Evolutionary conservation across 2,888 invertebrate species (phyloP), one percentile per base, ranked within the genome.

Genomic region (Torymus auratus): DNA sequence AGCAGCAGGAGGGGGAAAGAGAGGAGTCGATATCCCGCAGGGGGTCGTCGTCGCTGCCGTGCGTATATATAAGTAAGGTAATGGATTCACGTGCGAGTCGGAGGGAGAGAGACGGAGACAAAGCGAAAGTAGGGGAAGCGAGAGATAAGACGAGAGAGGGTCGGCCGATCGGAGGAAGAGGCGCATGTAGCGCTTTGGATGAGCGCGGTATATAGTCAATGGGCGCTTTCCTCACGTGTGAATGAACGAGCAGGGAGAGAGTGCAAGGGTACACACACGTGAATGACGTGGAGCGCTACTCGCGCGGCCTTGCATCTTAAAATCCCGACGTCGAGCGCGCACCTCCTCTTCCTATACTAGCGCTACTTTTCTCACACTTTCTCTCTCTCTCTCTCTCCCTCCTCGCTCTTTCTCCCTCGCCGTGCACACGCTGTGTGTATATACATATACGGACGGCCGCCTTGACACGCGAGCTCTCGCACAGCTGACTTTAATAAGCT

Each of bases 271-370:
- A 23, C 23, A 58, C 12, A 58, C 17, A 52, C 23, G 20, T 28
- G 56, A 73, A 62, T 81, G 77, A 80, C 83, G 68, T 85, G 86
- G 76, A 77, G 28, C 28, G 28, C 28, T 28, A 20, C 20, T 20
- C 82, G 65, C 85, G 86, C 86, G 85, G 85, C 86, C 83, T 83
- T 86, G 87, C 87, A 87, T 86, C 87, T 87, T 85, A 85, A 86
- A 83, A 83, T 62, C 71, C 82, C 84, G 55, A 13, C 80, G 79
- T 85, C 13, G 12, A 60, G 10, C 50, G 10, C 50, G 64, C 20
- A 41, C 20, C 12, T 60, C 17, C 50, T 28, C 15, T 58, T 10
- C 23, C 17, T 52, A 4, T 52, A n/a, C 60, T 20, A 58, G 5
- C 61, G 62, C 17, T 78, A 58, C 13, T 53, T 41, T 41, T 20